Evolutionary conservation across 1,140 invertebrate genomes (phyloP).

Genomic region (Orussus abietinus): DNA sequence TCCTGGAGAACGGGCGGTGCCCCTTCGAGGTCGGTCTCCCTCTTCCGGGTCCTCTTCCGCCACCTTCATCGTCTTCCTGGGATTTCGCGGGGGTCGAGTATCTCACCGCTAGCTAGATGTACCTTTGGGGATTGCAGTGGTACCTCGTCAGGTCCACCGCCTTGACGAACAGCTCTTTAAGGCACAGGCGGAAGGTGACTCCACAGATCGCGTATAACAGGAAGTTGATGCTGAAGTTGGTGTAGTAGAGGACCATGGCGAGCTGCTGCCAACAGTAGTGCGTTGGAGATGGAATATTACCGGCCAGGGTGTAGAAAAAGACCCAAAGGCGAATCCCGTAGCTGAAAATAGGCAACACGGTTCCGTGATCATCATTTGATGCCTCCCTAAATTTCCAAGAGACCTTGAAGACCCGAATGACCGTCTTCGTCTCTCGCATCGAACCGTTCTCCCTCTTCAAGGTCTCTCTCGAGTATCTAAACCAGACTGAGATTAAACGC

Average conservation of each 20-base stretch:
- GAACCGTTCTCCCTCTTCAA: no score
- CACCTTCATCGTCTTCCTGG: no score
- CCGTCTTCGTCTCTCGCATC: no score
- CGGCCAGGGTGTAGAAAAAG: slow-evolving; percentile 52
- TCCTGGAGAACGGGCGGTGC: no score
- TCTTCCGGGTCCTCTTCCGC: no score
- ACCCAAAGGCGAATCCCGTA: slow-evolving; percentile 58
- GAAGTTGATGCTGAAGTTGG: slow-evolving; percentile 61
- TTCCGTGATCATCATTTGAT: no score
- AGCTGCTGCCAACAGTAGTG: slow-evolving; percentile 58
- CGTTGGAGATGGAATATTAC: slow-evolving; percentile 39
- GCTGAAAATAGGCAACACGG: slow-evolving; percentile 45
- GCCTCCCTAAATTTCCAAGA: no score
- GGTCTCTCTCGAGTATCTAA: no score
- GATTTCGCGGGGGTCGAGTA: slow-evolving; percentile 1
- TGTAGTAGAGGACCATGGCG: slow-evolving; percentile 60
- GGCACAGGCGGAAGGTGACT: slow-evolving; percentile 55
- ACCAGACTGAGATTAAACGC: no score
- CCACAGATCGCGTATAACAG: slow-evolving; percentile 58
- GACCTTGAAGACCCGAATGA: no score
- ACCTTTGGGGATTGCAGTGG: slow-evolving; percentile 42
- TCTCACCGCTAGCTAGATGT: slow-evolving; percentile 26
- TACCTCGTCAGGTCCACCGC: slow-evolving; percentile 43
- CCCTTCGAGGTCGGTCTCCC: background rate
- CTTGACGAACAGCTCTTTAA: slow-evolving; percentile 53